Base-by-base conservation (phyloP, 2,113 vertebrate genomes). In the Aegithalos caudatus region DNA sequence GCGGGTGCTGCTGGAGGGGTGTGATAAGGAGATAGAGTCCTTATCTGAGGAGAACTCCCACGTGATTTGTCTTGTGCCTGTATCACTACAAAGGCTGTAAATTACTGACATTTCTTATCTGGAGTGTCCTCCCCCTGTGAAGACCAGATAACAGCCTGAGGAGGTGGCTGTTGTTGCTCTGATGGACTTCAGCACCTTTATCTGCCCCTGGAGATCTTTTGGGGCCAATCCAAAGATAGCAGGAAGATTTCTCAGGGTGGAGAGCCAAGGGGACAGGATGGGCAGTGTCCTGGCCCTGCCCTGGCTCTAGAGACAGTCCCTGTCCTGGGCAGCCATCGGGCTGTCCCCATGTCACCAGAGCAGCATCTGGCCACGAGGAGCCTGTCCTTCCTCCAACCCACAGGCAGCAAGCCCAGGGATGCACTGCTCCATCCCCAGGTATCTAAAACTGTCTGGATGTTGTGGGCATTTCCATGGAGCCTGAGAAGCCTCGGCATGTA, bases 341-440 rank as follows among this genome's bases (percentile, higher is more conserved):
- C 14, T 13, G 9, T 31, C 64, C 38, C 10, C 38, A 2, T 31
- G 15, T 15, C 81, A 60, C 40, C 50, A 10, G 71, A 33, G 71
- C 85, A 70, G 74, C 28, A 7, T 4, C 11, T 24, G 56, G 19
- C 14, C 37, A 3, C 47, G 12, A 1, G 27, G 38, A 66, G 9
- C 35, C 60, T 0, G 0, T 56, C 35, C 54, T 19, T 29, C 11
- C 38, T 31, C 5, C 31, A 38, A 1, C 17, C 11, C 17, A 1
- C 6, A 38, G 40, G 25, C 61, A 74, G 31, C 1, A 5, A 77
- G 6, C 1, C 21, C 23, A 3, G 51, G 29, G 40, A 3, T 25
- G 47, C 44, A 1, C 42, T 2, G 1, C 42, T 38, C 66, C 15
- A 3, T 28, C 5, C 38, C 31, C 2, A 4, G 35, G 9, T 22